Conservation (phyloP, 2,113 vertebrate species). For the Odocoileus hemionus region DNA sequence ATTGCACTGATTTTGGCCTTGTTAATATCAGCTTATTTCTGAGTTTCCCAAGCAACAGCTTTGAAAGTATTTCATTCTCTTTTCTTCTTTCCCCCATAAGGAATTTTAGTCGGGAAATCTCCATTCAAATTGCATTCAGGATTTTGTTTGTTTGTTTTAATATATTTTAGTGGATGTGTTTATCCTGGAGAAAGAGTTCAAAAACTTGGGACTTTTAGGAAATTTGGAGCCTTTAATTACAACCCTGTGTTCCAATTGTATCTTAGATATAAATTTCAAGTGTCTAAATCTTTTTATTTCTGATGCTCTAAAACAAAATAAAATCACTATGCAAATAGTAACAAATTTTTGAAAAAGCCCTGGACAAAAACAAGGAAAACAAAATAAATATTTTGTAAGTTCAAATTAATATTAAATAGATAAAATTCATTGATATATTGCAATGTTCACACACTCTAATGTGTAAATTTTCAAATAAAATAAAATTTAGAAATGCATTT, state of each 20-base stretch:
- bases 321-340: neutral
- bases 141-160: neutral
- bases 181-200: neutral
- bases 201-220: neutral
- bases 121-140: neutral
- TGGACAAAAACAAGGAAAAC: neutral
- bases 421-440: neutral
- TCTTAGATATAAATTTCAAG: neutral
- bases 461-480: neutral
- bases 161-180: neutral
- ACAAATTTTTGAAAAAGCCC: neutral
- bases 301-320: neutral
- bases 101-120: neutral
- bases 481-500: neutral
- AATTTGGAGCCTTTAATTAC: neutral
- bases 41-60: neutral
- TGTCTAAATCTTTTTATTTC: neutral
- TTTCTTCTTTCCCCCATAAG: neutral
- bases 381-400: neutral
- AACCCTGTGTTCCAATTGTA: neutral
- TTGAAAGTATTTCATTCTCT: neutral
- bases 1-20: neutral
- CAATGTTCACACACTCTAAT: neutral
- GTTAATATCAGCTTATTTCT: neutral
- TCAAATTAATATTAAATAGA: neutral